A percentile compares a stretch with the other conserved stretches of the same genome.
phyloP scores from a whole-genome alignment of 2,888 invertebrate genomes.

The Metopia argyrocephala region DNA sequence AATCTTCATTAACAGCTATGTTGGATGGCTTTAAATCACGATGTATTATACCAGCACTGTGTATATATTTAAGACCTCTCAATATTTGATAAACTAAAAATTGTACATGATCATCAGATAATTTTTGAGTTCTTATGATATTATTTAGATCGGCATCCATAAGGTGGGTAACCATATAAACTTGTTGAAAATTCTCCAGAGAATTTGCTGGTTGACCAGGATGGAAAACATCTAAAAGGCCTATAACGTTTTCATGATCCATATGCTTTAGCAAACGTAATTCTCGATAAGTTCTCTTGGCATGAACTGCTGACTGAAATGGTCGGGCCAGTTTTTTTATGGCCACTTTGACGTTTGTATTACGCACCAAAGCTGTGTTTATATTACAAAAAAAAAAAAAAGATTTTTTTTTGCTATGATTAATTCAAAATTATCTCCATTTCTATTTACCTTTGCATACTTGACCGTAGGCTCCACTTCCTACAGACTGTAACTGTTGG shows the following conservation, averaged over 20 bases:
- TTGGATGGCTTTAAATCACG: conserved; percentile 99
- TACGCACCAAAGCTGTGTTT: conserved; percentile 68
- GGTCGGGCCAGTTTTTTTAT: conserved; percentile 94
- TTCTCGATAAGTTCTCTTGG: conserved; percentile 98
- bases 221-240: conserved; percentile 95
- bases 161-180: conserved; percentile 97
- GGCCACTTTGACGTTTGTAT: conserved; percentile 83
- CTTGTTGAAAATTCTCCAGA: conserved; percentile 93
- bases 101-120: conserved; percentile 99
- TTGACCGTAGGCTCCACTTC: conserved; percentile 98
- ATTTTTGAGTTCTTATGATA: conserved; percentile 96
- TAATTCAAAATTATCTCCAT: conserved; percentile 4
- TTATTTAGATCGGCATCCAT: conserved; percentile 99
- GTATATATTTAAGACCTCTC: conserved; percentile 98
- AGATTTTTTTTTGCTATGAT: background rate
- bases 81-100: conserved; percentile 99
- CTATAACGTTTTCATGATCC: conserved; percentile 99
- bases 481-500: conserved; percentile 94
- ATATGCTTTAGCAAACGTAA: conserved; percentile 97
- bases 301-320: conserved; percentile 98
- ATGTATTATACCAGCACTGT: conserved; percentile 98
- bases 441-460: conserved; percentile 80
- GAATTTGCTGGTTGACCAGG: conserved; percentile 84
- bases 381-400: background rate
- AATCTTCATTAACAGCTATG: conserved; percentile 99